Evolutionary conservation across 1,140 invertebrate genomes (phyloP).

Genomic region (Cherax destructor): DNA sequence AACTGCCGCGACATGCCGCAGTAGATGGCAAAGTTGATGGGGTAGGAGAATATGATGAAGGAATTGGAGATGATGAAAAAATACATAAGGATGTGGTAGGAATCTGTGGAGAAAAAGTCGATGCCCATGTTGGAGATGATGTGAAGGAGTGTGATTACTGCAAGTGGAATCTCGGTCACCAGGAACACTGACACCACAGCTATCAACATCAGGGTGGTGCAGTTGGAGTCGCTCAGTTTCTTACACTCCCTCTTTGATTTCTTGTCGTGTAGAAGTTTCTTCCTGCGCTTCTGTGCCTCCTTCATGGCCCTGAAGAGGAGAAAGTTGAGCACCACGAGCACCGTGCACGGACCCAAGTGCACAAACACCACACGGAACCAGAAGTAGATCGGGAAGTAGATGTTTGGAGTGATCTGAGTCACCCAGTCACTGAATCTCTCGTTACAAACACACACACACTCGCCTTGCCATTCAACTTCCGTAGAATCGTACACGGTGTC

Average conservation of each 20-base stretch:
- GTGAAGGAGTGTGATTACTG: slow-evolving; percentile 89
- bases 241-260: slow-evolving; percentile 84
- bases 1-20: slow-evolving; percentile 93
- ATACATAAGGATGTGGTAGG: slow-evolving; percentile 88
- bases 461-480: slow-evolving; percentile 81
- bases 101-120: slow-evolving; percentile 75
- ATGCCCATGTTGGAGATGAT: slow-evolving; percentile 84
- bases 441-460: slow-evolving; percentile 59
- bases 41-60: slow-evolving; percentile 91
- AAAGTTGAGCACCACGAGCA: slow-evolving; percentile 91
- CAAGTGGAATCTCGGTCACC: slow-evolving; percentile 92
- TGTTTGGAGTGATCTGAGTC: slow-evolving; percentile 76
- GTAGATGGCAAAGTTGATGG: slow-evolving; percentile 96
- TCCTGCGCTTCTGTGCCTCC: slow-evolving; percentile 86
- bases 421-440: slow-evolving; percentile 73
- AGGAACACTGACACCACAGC: slow-evolving; percentile 94
- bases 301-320: slow-evolving; percentile 90
- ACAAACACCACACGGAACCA: slow-evolving; percentile 93
- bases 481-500: slow-evolving; percentile 80
- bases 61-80: slow-evolving; percentile 93
- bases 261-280: slow-evolving; percentile 81
- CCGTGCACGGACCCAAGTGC: slow-evolving; percentile 90
- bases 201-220: slow-evolving; percentile 96
- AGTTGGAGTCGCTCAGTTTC: slow-evolving; percentile 88
- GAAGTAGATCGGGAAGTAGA: slow-evolving; percentile 89